Conservation (phyloP, 2,113 vertebrate species). For the Cariama cristata region DNA sequence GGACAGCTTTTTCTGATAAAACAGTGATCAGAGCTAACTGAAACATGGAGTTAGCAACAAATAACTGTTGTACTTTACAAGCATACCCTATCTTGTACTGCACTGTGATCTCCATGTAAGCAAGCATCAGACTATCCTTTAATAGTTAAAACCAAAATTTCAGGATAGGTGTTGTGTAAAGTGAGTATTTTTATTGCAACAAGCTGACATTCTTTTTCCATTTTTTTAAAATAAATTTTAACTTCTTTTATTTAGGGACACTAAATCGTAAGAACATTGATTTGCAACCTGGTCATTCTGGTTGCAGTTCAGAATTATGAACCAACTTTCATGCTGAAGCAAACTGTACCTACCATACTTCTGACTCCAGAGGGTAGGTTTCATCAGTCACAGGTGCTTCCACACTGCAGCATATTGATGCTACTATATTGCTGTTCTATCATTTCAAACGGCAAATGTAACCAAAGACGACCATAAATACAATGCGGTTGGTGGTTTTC, state of each 20-base stretch:
- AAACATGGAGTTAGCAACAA: background rate
- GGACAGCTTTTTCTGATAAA: background rate
- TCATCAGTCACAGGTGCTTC: background rate
- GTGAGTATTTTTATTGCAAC: background rate
- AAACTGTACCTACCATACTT: background rate
- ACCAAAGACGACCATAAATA: background rate
- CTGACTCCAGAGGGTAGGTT: background rate
- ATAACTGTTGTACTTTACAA: background rate
- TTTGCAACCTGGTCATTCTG: background rate
- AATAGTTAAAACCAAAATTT: background rate
- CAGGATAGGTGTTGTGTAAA: background rate
- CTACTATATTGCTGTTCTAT: background rate
- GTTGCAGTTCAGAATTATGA: background rate
- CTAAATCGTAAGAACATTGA: background rate
- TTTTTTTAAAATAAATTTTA: background rate
- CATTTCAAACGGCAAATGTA: background rate
- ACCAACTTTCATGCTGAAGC: background rate
- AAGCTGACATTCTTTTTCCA: background rate
- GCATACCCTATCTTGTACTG: background rate
- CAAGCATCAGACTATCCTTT: background rate
- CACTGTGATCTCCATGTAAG: fast-evolving
- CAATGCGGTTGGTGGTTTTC: fast-evolving
- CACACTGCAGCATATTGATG: background rate
- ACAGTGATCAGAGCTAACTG: background rate
- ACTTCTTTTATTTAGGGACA: background rate